Evolutionary conservation across 2,797 vertebrate genomes (phyloP), one percentile per base, ranked within the genome.

Genomic region (Chlorospingus semifuscus): DNA sequence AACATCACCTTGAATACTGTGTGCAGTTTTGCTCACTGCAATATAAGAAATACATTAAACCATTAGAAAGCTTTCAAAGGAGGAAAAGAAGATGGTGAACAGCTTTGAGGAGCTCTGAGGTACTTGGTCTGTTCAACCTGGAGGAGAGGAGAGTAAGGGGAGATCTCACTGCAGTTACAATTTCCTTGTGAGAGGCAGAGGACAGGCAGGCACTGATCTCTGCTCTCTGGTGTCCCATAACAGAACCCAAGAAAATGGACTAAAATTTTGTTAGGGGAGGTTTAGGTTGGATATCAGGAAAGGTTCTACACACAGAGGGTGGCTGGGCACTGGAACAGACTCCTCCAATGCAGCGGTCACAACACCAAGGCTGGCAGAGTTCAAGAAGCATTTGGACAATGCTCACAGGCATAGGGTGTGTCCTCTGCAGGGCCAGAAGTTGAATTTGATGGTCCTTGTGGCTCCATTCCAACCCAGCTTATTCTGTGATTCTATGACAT

Each of bases 321-420:
- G 18, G 2, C 0, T 27, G 37, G 23, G 6, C 4, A 8, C 37
- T 37, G 44, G 11, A 59, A 16, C 20, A 37, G 4, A 10, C 4
- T 3, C 41, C 15, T 6, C 9, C 15, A 44, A 5, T 5, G 6
- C 9, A 4, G 3, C 13, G 29, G 19, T 23, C 37, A 44, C n/a
- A 59, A 5, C 26, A 66, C 4, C 46, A 59, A n/a, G 4, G 5
- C 27, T 44, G 3, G 1, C 6, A 52, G 46, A 59, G 23, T 4
- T 60, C 37, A n/a, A 37, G 53, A 7, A 20, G 10, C 8, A 12
- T 23, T 39, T 56, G 42, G 8, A 46, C 8, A 37, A 24, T 1
- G 4, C 6, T 37, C 10, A 6, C 12, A 32, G 46, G 12, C 15
- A 39, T 4, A 24, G 5, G 2, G 3, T 44, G 44, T 24, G 19